Base-by-base conservation (phyloP, 2,113 vertebrate genomes). In the Cheilinus undulatus region DNA sequence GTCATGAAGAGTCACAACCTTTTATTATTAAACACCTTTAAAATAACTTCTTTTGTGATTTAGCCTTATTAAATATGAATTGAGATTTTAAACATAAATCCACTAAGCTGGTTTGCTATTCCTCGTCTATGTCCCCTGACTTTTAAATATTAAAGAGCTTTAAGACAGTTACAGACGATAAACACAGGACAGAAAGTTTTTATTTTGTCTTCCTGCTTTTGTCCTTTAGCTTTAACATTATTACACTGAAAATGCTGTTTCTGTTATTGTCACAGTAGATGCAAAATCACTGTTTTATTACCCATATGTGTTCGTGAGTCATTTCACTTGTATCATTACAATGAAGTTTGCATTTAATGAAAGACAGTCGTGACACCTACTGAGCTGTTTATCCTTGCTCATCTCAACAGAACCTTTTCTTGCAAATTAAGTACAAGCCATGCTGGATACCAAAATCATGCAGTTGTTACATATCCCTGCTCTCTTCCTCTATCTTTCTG, bases 21-120 rank as follows among this genome's bases (percentile, higher is more conserved):
- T 60, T 54, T 42, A 32, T 13, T 1, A 43, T 69, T 42, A 23
- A 69, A 63, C 17, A 15, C 7, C 5, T 43, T 13, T 26, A 42
- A 24, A 14, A 8, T 42, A 51, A 28, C 26, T 52, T 4, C 0
- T 46, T 52, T 46, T 50, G 14, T 65, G 26, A 48, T 46, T 69
- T 17, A 48, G 20, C 20, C 52, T 62, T 17, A 50, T 54, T 60
- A 54, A 76, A 62, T 40, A 57, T 38, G 6, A 65, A 65, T 26
- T n/a, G 3, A 64, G 36, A 61, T 40, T 60, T 45, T 54, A 22
- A 30, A 60, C 42, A 30, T 27, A 30, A 52, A 73, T 71, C 56
- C 9, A 2, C 13, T 42, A 38, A 58, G 26, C 40, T 59, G n/a
- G 22, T 49, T 57, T 48, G 36, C 15, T 24, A 13, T 46, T 73